Percentiles rank a stretch among this genome's conserved stretches.
Conservation (phyloP, 2,113 vertebrate genomes). For the Brienomyrus brachyistius region DNA sequence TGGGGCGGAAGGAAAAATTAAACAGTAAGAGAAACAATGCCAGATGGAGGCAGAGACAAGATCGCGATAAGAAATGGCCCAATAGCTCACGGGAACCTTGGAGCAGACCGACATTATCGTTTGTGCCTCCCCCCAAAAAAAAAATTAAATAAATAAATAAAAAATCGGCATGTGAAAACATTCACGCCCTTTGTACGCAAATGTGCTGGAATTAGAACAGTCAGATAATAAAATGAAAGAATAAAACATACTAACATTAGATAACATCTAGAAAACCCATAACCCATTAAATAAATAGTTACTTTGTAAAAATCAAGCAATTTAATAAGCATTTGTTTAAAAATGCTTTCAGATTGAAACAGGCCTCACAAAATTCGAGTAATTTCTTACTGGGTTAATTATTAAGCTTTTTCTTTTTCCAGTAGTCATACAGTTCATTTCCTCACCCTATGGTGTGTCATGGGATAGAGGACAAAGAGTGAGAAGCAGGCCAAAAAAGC, state of each 20-base stretch:
- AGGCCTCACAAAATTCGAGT: background rate
- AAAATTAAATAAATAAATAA: too few species aligned
- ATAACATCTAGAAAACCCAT: background rate
- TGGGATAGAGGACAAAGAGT: conserved; percentile 7
- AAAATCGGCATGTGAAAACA: background rate
- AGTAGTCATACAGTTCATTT: background rate
- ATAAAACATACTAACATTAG: background rate
- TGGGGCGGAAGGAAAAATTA: background rate
- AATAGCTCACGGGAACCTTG: background rate
- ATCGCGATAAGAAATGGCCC: background rate
- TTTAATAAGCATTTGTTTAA: background rate
- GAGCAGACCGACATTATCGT: background rate
- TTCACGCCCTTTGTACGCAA: background rate
- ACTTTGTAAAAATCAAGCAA: background rate
- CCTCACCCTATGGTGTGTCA: background rate
- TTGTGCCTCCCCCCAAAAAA: background rate
- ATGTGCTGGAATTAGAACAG: background rate
- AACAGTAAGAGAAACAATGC: background rate
- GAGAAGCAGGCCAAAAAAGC: conserved; percentile 15
- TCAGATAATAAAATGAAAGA: background rate
- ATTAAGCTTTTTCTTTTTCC: background rate
- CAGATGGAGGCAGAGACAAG: background rate
- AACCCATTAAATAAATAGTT: background rate
- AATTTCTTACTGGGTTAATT: background rate
- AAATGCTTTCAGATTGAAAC: background rate